Evolutionary conservation across 2,113 vertebrate genomes (phyloP), one percentile per base, ranked within the genome.

Genomic region (Mobula birostris): DNA sequence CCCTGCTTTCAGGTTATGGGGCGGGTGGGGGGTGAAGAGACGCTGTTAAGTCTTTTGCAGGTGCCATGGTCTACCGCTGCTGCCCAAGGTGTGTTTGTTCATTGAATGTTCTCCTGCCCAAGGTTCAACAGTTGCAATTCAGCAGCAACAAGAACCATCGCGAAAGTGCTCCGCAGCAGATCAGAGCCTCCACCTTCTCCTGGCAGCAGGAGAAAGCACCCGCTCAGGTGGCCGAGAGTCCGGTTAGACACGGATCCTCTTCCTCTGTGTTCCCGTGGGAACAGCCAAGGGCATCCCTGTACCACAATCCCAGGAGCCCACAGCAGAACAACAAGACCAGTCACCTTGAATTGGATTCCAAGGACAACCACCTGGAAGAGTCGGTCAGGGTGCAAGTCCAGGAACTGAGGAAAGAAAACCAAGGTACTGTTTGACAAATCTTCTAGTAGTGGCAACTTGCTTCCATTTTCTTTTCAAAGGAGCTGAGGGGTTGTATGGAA

Each of bases 201-300:
- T 95, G 94, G 94, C 96, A 96, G 61, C 96, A 95, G 58, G 94
- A 95, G 88, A 95, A 94, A 95, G 95, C 96, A 24, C 95, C 96
- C 94, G 90, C 94, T 56, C 95, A 94, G 27, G 0, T 8, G 95
- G 94, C 95, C 0, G 96, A 97, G 0, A 29, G 40, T 1, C 48
- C 94, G 3, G 58, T 29, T 4, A 29, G 94, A 5, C 68, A 48
- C 27, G 80, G 94, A 14, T 95, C 96, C 92, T 95, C 96, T n/a
- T 95, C 93, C 56, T 95, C 96, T 83, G 94, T 76, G 91, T 97
- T 97, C 97, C 97, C 97, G 0, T 97, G 97, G 97, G 97, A 97
- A 95, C 96, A 96, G 63, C 95, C 96, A 63, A 95, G 97, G 94
- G 94, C 95, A 0, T 95, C 94, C 94, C 94, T 95, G 14, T 17